phyloP scores from a whole-genome alignment of 2,797 vertebrate species.

The Toxotes lorentzi region DNA sequence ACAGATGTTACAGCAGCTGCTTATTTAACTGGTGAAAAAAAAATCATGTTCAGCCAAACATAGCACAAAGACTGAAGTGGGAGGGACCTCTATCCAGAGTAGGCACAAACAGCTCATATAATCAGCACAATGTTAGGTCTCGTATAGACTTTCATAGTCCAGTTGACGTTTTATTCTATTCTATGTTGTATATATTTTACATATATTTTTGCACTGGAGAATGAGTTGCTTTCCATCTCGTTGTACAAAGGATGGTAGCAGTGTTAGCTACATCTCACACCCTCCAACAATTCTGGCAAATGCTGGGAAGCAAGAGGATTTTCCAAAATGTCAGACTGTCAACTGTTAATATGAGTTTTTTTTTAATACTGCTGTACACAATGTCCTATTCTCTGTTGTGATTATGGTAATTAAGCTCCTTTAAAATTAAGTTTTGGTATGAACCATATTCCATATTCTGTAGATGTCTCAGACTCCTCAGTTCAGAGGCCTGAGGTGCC shows the following conservation, averaged over 20 bases:
- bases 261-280: no score
- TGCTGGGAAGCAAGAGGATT: conserved; percentile 25
- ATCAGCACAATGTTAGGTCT: background rate
- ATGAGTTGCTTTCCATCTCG: no score
- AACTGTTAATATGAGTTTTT: background rate
- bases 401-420: background rate
- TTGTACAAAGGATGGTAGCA: no score
- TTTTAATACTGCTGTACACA: no score
- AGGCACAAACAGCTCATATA: background rate
- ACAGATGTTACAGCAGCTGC: background rate
- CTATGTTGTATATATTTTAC: no score
- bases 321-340: conserved; percentile 22
- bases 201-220: no score
- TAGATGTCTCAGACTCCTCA: conserved; percentile 95
- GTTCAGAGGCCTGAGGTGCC: conserved; percentile 91
- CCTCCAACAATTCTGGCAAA: conserved; percentile 3
- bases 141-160: background rate
- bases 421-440: conserved; percentile 4
- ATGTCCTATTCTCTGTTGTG: background rate
- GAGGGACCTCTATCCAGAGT: no score
- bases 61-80: background rate
- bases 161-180: no score
- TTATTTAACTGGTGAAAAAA: no score
- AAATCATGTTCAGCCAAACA: no score
- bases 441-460: conserved; percentile 61